These are phyloP conservation scores for Chelon auratus DNA, from an alignment of 2,797 vertebrate genomes.

Conservation along the genomic window DNA sequence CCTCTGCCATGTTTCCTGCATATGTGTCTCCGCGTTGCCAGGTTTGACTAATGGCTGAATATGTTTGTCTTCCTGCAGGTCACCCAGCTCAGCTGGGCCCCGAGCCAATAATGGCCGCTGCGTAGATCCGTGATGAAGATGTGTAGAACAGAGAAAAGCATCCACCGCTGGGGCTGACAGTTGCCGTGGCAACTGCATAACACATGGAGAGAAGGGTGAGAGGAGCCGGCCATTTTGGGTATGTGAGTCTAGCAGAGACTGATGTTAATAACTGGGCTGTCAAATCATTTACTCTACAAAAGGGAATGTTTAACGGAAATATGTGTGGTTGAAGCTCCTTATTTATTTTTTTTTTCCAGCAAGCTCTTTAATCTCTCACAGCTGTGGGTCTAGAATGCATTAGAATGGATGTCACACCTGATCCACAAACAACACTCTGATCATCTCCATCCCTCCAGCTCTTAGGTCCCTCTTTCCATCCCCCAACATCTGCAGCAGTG, in stretches of 20 bases:
- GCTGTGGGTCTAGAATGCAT: not conserved
- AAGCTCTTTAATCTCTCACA: not conserved
- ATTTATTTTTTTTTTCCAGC: not conserved
- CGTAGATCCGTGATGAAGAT: conserved; percentile 49
- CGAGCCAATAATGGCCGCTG: conserved; percentile 44
- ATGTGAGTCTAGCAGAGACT: conserved; percentile 38
- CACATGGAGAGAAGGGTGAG: conserved; percentile 33
- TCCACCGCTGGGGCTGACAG: conserved; percentile 41
- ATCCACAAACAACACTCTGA: conserved; percentile 20
- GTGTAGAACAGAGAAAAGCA: conserved; percentile 43
- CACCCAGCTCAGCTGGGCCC: conserved; percentile 46
- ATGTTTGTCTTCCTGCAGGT: conserved; percentile 61
- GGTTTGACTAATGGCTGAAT: conserved; percentile 64
- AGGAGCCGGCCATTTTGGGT: conserved; percentile 66
- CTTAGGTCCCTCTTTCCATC: conserved; percentile 40
- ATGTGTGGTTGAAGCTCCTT: not conserved
- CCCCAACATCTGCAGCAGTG: conserved; percentile 66
- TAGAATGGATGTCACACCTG: not conserved
- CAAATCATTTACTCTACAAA: not conserved
- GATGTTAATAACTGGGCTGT: conserved; percentile 3
- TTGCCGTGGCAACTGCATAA: conserved; percentile 62
- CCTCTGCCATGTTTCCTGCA: conserved; percentile 57
- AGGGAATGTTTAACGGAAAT: not conserved
- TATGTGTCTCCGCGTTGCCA: conserved; percentile 48
- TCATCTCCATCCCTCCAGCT: conserved; percentile 38